These are phyloP conservation scores for Saccopteryx bilineata DNA, from an alignment of 2,113 vertebrate genomes.

Conservation along the genomic window DNA sequence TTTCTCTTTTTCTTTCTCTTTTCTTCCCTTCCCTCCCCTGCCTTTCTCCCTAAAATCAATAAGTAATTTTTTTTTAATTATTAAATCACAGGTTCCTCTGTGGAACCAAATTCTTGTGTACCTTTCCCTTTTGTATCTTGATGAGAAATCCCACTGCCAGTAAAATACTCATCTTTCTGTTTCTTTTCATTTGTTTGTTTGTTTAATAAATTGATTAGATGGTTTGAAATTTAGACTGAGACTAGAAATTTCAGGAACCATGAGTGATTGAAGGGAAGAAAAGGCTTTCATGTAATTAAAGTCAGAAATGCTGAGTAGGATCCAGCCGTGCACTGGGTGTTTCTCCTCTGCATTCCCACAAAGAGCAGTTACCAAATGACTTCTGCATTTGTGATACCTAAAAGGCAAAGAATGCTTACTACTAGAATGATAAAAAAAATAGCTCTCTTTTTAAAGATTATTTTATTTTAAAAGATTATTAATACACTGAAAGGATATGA, in stretches of 20 bases:
- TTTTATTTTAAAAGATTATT: slow-evolving; percentile 47
- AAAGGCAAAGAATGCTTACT: slow-evolving; percentile 42
- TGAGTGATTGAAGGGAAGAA: background rate
- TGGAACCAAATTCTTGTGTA: background rate
- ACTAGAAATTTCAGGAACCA: background rate
- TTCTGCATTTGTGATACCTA: background rate
- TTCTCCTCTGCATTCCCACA: slow-evolving; percentile 11
- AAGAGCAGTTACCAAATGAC: slow-evolving; percentile 12
- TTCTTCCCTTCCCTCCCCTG: too few relatives aligned
- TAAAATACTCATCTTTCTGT: background rate
- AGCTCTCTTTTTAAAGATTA: slow-evolving; percentile 25
- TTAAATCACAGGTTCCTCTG: background rate
- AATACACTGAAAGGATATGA: background rate
- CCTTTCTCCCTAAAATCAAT: too few relatives aligned
- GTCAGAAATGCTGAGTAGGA: background rate
- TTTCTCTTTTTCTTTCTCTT: too few relatives aligned
- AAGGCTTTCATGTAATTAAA: background rate
- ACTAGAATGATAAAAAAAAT: slow-evolving; percentile 3
- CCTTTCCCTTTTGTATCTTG: background rate
- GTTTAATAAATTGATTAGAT: background rate
- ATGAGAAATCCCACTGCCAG: background rate
- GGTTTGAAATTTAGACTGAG: background rate
- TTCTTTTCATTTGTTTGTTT: background rate
- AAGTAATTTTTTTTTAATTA: background rate
- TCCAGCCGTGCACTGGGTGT: background rate